Evolutionary conservation across 2,888 invertebrate genomes (phyloP), one percentile per base, ranked within the genome.

Genomic region (Quadriops clusia): DNA sequence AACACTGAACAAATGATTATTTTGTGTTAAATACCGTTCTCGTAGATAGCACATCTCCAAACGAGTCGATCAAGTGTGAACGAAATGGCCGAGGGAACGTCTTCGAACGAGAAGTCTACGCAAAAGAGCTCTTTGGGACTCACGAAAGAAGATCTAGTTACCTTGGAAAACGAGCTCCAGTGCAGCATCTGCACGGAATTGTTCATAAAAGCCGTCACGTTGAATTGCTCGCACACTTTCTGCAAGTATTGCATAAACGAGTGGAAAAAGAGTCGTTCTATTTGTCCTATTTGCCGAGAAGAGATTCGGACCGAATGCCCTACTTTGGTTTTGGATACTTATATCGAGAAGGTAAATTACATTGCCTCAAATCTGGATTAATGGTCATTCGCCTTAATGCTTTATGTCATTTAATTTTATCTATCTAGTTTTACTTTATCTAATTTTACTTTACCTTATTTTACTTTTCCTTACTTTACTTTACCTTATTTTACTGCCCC

Each of bases 141-240:
- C n/a, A n/a, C n/a, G n/a, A n/a, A n/a, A n/a, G n/a, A n/a, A n/a
- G n/a, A n/a, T n/a, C n/a, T n/a, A n/a, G n/a, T n/a, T n/a, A n/a
- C n/a, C n/a, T n/a, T 78, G 66, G 74, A 82, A 46, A 67, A 67
- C 43, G 82, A 84, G 49, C 59, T 84, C 14, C 76, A 77, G 43
- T 84, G 83, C 53, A 72, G 74, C 38, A 74, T 85, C 31, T 84
- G 84, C 48, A 73, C 74, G 12, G 83, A 84, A 53, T 60, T 83
- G 5, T 80, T 81, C 51, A 66, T 83, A 1, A 63, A 68, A 51
- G 74, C 83, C 0, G 72, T 70, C 3, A 76, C 77, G 0, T 58
- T 83, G 8, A 73, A 69, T 51, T 85, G 85, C 53, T 72, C 74
- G 0, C 85, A 85, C 47, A 75, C 78, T 0, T 83, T 78, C 50